Percentiles rank a stretch among this genome's conserved stretches.
Evolutionary conservation across 1,140 invertebrate species (phyloP).

Genomic region (Adelges cooleyi): DNA sequence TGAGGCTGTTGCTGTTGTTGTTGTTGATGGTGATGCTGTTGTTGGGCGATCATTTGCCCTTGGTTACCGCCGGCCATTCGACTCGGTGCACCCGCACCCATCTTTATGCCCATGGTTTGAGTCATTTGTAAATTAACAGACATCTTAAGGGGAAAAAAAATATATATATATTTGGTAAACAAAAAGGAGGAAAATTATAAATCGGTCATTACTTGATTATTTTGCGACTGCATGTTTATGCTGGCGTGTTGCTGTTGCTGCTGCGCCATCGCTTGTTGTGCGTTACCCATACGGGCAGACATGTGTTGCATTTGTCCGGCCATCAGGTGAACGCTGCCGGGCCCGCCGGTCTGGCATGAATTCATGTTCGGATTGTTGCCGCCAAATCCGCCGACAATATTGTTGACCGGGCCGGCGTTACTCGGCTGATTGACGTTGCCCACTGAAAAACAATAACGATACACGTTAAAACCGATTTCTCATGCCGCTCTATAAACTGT

Average conservation of each 20-base stretch:
- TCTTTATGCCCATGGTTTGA: slow-evolving; percentile 19
- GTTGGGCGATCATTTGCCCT: slow-evolving; percentile 4
- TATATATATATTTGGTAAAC: too few relatives aligned
- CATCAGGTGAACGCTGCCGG: slow-evolving; percentile 4
- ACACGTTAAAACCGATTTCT: too few relatives aligned
- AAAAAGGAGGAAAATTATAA: background rate
- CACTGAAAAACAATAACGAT: background rate
- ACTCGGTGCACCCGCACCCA: background rate
- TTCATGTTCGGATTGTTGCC: slow-evolving; percentile 4
- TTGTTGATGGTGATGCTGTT: background rate
- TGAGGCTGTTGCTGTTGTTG: slow-evolving; percentile 8
- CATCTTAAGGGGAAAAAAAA: slow-evolving; percentile 3
- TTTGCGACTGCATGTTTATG: slow-evolving; percentile 19
- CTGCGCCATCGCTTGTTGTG: slow-evolving; percentile 5
- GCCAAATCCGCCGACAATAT: background rate
- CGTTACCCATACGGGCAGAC: slow-evolving; percentile 14
- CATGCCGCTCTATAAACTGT: too few relatives aligned
- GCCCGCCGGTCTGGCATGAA: background rate
- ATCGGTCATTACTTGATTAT: slow-evolving; percentile 13
- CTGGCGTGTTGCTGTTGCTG: slow-evolving; percentile 23
- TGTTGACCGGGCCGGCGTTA: slow-evolving; percentile 13
- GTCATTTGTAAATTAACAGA: slow-evolving; percentile 17
- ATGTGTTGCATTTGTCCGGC: slow-evolving; percentile 26
- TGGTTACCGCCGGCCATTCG: background rate
- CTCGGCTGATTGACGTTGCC: background rate